Base-by-base conservation (phyloP, 2,888 invertebrate species). In the Cerastis rubricosa region DNA sequence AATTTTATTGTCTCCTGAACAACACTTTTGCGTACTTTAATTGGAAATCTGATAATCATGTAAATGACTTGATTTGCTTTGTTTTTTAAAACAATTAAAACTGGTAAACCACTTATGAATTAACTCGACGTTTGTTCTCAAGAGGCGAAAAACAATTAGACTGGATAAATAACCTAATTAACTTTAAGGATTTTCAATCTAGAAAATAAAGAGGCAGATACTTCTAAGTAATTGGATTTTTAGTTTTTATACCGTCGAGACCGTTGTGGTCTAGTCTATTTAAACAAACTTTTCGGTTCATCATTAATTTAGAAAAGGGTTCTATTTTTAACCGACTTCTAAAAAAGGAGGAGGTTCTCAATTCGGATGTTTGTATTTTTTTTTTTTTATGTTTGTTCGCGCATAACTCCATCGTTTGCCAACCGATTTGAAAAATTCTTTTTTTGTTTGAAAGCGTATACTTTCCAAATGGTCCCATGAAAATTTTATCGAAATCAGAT, bases 141-240 rank as follows among this genome's bases (percentile, higher is more conserved):
- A 84, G 67, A 47, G 19, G 14, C 25, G 17, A 19, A 79, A 79
- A 75, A 80, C 75, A 85, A 85, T 80, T 71, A 71, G 71, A 57
- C 49, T 84, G 54, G 45, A 71, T 61, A 82, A 75, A 75, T 84
- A 66, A 80, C 12, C 49, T 69, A 65, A 85, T 85, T 74, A 84
- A 76, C 64, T 84, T 80, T n/a, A 9, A 81, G 80, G 35, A 43
- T 70, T 84, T 80, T 61, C 70, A 59, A 64, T 74, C 68, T 61
- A 59, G 43, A 71, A 59, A 71, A 75, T 43, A 75, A 68, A 71
- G 63, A 40, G 47, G 19, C 64, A 64, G 22, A 25, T 51, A 49
- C 29, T 78, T 43, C 43, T 19, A 22, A 17, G 7, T 84, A 74
- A 81, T 74, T 79, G 25, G 65, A 73, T 51, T 69, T 71, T 71